Conservation (phyloP, 2,797 vertebrate species). For the Phataginus tetradactyla region DNA sequence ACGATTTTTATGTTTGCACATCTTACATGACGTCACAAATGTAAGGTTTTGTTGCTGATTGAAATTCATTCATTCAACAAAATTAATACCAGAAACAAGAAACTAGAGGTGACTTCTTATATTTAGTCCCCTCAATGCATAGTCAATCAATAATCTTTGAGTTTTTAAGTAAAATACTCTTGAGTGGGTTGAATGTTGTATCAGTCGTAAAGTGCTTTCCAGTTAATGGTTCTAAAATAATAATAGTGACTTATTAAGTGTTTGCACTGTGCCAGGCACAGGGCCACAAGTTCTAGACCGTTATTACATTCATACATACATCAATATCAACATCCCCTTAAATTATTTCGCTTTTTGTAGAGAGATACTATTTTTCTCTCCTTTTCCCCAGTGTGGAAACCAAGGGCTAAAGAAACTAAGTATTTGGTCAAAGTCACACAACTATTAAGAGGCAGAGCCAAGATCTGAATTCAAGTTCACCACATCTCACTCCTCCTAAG, state of each 20-base stretch:
- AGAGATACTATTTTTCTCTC: background rate
- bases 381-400: background rate
- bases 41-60: background rate
- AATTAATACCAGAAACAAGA: background rate
- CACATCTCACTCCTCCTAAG: background rate
- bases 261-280: background rate
- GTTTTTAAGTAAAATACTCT: background rate
- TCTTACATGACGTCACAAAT: background rate
- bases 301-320: background rate
- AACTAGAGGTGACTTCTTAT: background rate
- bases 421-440: background rate
- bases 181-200: no score
- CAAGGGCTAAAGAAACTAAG: background rate
- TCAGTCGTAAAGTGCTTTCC: background rate
- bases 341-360: no score
- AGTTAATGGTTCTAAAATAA: background rate
- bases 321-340: background rate
- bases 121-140: background rate
- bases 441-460: background rate
- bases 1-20: background rate
- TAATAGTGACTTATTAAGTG: background rate
- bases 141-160: background rate
- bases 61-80: background rate
- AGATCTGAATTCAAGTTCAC: background rate
- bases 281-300: background rate